phyloP scores from a whole-genome alignment of 2,113 vertebrate genomes.

The Coracopsis vasa region DNA sequence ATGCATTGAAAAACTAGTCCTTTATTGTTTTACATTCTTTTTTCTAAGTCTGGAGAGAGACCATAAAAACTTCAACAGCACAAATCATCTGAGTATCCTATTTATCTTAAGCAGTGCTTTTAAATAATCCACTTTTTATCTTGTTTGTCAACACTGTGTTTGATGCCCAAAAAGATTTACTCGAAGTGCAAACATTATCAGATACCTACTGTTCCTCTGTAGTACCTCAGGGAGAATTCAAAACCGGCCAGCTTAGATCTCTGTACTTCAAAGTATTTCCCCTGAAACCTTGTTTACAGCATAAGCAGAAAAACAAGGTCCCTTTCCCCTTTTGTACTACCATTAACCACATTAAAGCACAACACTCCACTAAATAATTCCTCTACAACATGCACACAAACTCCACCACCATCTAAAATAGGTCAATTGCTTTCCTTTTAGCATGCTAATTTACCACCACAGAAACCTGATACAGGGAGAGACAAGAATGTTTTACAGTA shows the following conservation, averaged over 20 bases:
- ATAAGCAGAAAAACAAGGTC: slow-evolving; percentile 66
- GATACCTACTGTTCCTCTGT: slow-evolving; percentile 72
- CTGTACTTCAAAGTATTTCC: slow-evolving; percentile 75
- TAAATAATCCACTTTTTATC: slow-evolving; percentile 65
- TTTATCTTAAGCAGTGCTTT: slow-evolving; percentile 44
- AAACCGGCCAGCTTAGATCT: slow-evolving; percentile 71
- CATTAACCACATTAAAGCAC: slow-evolving; percentile 67
- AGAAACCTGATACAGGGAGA: slow-evolving; percentile 24
- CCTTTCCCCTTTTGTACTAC: slow-evolving; percentile 66
- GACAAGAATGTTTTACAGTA: slow-evolving; percentile 22
- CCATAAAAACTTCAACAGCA: slow-evolving; percentile 4
- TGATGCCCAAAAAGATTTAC: slow-evolving; percentile 71
- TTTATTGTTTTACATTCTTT: background rate
- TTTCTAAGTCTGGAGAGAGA: slow-evolving; percentile 6
- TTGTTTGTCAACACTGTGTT: slow-evolving; percentile 69
- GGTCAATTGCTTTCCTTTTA: slow-evolving; percentile 36
- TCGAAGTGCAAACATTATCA: slow-evolving; percentile 67
- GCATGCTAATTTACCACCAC: slow-evolving; percentile 45
- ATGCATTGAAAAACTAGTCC: background rate
- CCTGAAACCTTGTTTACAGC: slow-evolving; percentile 76
- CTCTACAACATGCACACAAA: background rate
- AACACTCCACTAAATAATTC: slow-evolving; percentile 53
- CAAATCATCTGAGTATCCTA: slow-evolving; percentile 15
- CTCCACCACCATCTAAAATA: slow-evolving; percentile 23
- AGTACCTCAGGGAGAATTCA: slow-evolving; percentile 59